Percentiles rank a stretch among this genome's conserved stretches.
Conservation (phyloP, 2,113 vertebrate species). For the Puntigrus tetrazona region DNA sequence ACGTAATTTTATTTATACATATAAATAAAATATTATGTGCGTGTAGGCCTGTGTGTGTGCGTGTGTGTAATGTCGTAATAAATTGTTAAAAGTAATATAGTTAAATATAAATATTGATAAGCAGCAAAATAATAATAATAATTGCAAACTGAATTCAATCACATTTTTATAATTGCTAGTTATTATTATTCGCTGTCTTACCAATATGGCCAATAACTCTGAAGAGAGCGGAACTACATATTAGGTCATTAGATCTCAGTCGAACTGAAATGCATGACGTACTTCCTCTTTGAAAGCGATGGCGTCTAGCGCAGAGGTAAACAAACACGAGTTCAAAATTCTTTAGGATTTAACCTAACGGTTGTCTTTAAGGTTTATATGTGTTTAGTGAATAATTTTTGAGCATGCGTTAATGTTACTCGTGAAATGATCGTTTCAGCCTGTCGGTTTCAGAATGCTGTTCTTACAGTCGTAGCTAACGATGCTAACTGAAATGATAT, state of each 20-base stretch:
- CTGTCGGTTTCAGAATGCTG: background rate
- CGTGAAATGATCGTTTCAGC: background rate
- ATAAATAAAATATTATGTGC: too few relatives aligned
- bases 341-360: background rate
- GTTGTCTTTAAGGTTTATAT: background rate
- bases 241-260: background rate
- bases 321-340: background rate
- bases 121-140: too few relatives aligned
- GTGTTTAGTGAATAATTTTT: background rate
- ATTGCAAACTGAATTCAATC: too few relatives aligned
- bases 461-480: background rate
- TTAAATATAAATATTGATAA: too few relatives aligned
- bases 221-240: slow-evolving; percentile 25
- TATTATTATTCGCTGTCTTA: background rate
- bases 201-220: background rate
- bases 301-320: slow-evolving; percentile 70
- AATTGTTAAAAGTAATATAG: too few relatives aligned
- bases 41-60: too few relatives aligned
- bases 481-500: background rate
- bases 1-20: too few relatives aligned
- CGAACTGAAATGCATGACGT: slow-evolving; percentile 8
- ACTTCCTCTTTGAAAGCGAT: slow-evolving; percentile 59
- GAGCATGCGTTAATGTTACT: too few relatives aligned
- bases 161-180: background rate
- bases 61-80: too few relatives aligned